phyloP scores from a whole-genome alignment of 2,888 invertebrate species.

The Agrochola lychnidis region DNA sequence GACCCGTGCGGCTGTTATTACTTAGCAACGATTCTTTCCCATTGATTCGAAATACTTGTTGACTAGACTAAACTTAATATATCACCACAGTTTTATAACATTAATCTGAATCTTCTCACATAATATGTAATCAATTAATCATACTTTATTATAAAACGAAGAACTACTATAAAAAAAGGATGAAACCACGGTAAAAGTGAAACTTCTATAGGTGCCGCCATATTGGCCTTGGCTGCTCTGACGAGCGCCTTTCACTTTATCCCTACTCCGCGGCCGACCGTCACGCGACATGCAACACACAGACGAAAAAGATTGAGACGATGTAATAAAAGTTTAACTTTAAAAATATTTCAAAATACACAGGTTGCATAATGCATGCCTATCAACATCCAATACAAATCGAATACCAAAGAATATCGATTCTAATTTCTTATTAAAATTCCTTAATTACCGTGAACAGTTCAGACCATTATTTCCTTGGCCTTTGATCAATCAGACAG shows the following conservation, averaged over 20 bases:
- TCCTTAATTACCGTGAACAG: slow-evolving; percentile 76
- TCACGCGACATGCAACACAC: too few species aligned
- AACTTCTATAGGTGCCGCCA: too few species aligned
- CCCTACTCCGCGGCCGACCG: too few species aligned
- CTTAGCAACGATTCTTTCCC: not conserved
- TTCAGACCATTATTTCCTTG: slow-evolving; percentile 67
- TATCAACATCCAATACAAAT: slow-evolving; percentile 29
- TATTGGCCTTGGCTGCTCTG: too few species aligned
- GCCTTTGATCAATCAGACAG: slow-evolving; percentile 80
- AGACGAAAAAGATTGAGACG: too few species aligned
- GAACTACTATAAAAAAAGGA: slow-evolving; percentile 6
- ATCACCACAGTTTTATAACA: not conserved
- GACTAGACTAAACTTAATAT: not conserved
- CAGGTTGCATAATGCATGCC: slow-evolving; percentile 2
- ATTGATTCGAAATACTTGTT: not conserved
- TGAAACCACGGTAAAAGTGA: too few species aligned
- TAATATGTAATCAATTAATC: not conserved
- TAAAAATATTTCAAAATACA: not conserved
- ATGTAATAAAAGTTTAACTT: too few species aligned
- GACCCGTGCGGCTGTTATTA: too few species aligned
- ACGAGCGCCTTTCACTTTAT: too few species aligned
- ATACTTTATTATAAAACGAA: not conserved
- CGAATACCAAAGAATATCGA: slow-evolving; percentile 55
- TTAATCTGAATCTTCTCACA: not conserved
- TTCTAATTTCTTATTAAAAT: slow-evolving; percentile 73